Conservation (phyloP, 2,888 invertebrate genomes). For the Yponomeuta sedellus region DNA sequence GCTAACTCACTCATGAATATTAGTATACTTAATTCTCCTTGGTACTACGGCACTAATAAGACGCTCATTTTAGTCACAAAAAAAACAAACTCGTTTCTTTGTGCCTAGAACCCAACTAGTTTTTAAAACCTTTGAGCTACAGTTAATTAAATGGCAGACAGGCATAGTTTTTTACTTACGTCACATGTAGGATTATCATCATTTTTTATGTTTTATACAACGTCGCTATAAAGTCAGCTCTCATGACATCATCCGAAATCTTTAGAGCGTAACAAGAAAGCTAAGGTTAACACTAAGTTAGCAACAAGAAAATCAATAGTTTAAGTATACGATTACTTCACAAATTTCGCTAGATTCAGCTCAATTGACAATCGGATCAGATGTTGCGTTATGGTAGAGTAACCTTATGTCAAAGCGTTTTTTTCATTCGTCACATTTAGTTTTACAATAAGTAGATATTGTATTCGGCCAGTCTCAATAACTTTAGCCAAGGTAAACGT, state of each 20-base stretch:
- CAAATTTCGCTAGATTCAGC: too few species aligned
- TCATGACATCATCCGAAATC: neutral
- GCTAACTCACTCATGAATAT: neutral
- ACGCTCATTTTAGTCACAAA: neutral
- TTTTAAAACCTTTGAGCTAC: neutral
- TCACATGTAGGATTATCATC: neutral
- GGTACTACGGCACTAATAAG: neutral
- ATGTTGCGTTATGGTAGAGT: neutral
- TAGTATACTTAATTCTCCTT: too few species aligned
- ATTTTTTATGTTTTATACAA: neutral
- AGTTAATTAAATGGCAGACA: neutral
- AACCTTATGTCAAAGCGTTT: neutral
- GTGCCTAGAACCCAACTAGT: neutral
- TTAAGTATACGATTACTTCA: too few species aligned
- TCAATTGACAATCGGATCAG: neutral
- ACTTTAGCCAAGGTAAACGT: neutral
- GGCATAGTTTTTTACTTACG: neutral
- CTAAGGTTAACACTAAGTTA: neutral
- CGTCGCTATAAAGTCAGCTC: neutral
- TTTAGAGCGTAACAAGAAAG: neutral
- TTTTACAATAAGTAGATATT: too few species aligned
- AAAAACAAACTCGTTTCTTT: neutral
- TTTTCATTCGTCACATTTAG: neutral
- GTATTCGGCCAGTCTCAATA: neutral
- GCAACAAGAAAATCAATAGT: neutral